Base-by-base conservation (phyloP, 2,113 vertebrate genomes). In the Proteles cristata region DNA sequence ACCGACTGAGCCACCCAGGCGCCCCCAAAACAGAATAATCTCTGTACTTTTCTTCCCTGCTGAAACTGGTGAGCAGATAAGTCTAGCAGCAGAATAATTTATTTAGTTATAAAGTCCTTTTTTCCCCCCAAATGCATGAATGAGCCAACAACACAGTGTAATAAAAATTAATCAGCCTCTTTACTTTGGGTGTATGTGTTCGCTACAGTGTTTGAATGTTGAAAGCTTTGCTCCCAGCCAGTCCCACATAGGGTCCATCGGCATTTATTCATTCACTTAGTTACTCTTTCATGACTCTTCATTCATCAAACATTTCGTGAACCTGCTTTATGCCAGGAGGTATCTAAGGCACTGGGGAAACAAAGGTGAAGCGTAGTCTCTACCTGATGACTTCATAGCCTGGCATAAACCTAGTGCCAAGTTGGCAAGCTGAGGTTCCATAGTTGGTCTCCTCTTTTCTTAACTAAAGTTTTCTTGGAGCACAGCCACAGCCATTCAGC, bases 381-480 rank as follows among this genome's bases (percentile, higher is more conserved):
- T 39, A 25, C 21, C 25, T 33, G 50, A 26, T 50, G n/a, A 86
- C 26, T 33, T 74, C 4, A 21, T 19, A 12, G 50, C 26, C 35
- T 43, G 17, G 17, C 4, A 5, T 8, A n/a, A 71, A 77, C 26
- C 74, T 77, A 31, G 26, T 2, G 0, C 74, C 15, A 8, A 11
- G 8, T 19, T 80, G 10, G 17, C 17, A 28, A 69, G 45, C 35
- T 14, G 25, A 50, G 45, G 15, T 39, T 35, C 23, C 14, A 1
- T 61, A 17, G 35, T 74, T 48, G 19, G 35, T 21, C n/a, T 74
- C 39, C 63, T 94, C 19, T 43, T 80, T 92, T 79, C 74, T 1
- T 87, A 21, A 92, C 68, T 76, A 87, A 50, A 90, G 48, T 69
- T 95, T 74, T 93, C 33, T 39, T 93, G 69, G 55, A 43, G 76